Evolutionary conservation across 1,140 invertebrate genomes (phyloP).

Genomic region (Trissolcus basalis): DNA sequence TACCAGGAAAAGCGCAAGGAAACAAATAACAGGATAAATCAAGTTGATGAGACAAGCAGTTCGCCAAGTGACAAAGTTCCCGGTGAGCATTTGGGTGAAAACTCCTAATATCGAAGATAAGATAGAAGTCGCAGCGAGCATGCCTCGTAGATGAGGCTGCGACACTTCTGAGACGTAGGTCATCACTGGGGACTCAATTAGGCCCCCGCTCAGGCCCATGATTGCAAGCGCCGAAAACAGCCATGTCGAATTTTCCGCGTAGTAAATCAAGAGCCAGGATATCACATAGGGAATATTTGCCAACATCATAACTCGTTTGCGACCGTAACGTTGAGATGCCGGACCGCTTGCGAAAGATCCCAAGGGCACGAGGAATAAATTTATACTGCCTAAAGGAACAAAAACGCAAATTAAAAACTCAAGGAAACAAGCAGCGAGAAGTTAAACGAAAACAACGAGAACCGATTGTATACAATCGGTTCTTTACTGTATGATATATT

Average conservation of each 20-base stretch:
- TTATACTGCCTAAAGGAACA: slow-evolving; percentile 81
- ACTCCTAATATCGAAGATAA: slow-evolving; percentile 84
- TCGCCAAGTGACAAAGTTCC: slow-evolving; percentile 82
- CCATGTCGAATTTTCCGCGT: slow-evolving; percentile 77
- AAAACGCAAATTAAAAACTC: too few relatives aligned
- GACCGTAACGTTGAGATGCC: slow-evolving; percentile 81
- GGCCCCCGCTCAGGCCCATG: slow-evolving; percentile 83
- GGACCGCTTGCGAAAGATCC: slow-evolving; percentile 84
- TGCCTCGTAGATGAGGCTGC: slow-evolving; percentile 84
- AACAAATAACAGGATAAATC: slow-evolving; percentile 80
- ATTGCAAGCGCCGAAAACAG: slow-evolving; percentile 82
- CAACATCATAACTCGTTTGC: slow-evolving; percentile 83
- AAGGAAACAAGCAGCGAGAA: too few relatives aligned
- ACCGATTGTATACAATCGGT: too few relatives aligned
- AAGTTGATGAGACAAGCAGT: slow-evolving; percentile 82
- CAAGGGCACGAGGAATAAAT: slow-evolving; percentile 84
- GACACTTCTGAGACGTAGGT: slow-evolving; percentile 89
- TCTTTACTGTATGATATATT: too few relatives aligned
- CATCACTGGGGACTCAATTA: slow-evolving; percentile 86
- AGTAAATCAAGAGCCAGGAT: slow-evolving; percentile 84
- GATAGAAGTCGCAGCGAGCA: slow-evolving; percentile 83
- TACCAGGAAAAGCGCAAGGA: slow-evolving; percentile 81
- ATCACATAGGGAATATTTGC: slow-evolving; percentile 83
- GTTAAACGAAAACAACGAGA: too few relatives aligned
- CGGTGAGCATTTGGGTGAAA: slow-evolving; percentile 83